phyloP scores from a whole-genome alignment of 2,797 vertebrate species.

The Rallus crepitans region DNA sequence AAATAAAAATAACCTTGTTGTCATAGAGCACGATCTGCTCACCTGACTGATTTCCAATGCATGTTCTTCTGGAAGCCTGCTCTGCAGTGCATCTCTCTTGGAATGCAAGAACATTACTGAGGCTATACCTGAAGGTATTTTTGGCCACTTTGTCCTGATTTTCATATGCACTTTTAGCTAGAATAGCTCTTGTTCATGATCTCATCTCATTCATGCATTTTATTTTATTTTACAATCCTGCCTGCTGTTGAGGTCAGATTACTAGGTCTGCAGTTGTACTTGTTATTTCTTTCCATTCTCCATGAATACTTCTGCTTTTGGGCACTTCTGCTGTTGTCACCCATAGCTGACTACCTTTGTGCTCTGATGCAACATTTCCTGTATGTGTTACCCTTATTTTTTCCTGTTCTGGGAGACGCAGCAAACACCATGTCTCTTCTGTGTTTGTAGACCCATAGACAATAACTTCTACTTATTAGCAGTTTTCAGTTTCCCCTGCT shows the following conservation, averaged over 20 bases:
- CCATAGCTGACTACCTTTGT: accelerated
- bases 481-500: not conserved
- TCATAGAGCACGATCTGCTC: not conserved
- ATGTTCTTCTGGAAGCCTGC: not conserved
- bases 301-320: not conserved
- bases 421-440: accelerated
- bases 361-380: not conserved
- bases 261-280: not conserved
- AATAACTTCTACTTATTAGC: not conserved
- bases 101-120: not conserved
- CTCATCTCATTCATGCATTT: not conserved
- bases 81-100: not conserved
- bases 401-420: not conserved
- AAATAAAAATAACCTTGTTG: not conserved
- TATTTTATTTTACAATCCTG: not conserved
- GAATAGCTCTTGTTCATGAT: not conserved
- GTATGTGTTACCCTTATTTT: not conserved
- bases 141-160: not conserved
- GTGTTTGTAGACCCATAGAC: not conserved
- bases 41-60: not conserved
- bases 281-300: not conserved
- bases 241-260: not conserved
- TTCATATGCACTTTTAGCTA: not conserved
- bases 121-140: not conserved
- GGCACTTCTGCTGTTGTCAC: not conserved